Percentiles rank a stretch among this genome's conserved stretches.
phyloP scores from a whole-genome alignment of 2,888 invertebrate genomes.

The Nomada ferruginata region DNA sequence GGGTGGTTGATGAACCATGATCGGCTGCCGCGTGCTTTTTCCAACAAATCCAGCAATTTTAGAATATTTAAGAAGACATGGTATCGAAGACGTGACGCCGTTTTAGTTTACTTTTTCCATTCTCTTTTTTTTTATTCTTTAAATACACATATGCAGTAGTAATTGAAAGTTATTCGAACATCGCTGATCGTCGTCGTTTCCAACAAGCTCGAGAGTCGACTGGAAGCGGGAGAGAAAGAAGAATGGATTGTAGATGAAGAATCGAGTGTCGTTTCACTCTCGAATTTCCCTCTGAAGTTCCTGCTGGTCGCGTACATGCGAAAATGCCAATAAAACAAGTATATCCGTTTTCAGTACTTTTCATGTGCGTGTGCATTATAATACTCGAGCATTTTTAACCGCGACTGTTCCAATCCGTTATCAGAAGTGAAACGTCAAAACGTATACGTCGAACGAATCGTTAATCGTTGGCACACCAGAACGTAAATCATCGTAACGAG shows the following conservation, averaged over 20 bases:
- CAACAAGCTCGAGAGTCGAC: not conserved
- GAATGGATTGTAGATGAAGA: not conserved
- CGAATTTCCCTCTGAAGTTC: not conserved
- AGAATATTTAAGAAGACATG: no score
- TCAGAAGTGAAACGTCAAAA: no score
- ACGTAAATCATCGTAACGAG: slow-evolving; percentile 25
- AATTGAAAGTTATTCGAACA: not conserved
- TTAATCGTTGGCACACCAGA: not conserved
- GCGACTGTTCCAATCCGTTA: not conserved
- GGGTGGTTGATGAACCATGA: slow-evolving; percentile 21
- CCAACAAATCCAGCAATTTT: not conserved
- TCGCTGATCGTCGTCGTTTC: slow-evolving; percentile 26
- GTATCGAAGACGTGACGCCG: not conserved
- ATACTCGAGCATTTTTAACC: not conserved
- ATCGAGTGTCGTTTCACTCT: no score
- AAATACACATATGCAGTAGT: no score
- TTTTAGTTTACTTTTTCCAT: not conserved
- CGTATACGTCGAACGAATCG: not conserved
- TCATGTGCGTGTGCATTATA: not conserved
- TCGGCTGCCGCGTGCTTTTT: slow-evolving; percentile 30
- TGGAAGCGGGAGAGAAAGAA: slow-evolving; percentile 8
- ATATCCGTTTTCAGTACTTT: slow-evolving; percentile 2
- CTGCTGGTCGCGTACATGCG: not conserved
- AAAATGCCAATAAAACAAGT: not conserved
- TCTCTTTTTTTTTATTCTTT: not conserved